These are phyloP conservation scores for Intellagama lesueurii DNA, from an alignment of 2,797 vertebrate species.

Conservation along the genomic window DNA sequence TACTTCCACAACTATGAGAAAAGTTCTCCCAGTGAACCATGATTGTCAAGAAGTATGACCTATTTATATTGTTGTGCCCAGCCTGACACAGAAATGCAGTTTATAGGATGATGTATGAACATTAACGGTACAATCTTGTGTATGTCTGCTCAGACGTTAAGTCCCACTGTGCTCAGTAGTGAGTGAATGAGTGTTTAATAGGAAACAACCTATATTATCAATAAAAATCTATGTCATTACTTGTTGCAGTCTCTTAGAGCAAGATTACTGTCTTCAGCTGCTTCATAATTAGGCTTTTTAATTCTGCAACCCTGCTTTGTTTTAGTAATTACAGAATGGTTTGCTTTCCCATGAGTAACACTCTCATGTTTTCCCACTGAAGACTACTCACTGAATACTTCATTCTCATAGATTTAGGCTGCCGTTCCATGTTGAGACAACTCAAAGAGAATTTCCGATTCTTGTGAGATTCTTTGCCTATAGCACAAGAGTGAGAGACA, in stretches of 20 bases:
- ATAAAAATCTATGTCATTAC: no score
- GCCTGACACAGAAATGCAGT: conserved; percentile 37
- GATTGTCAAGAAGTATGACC: conserved; percentile 61
- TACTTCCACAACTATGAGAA: conserved; percentile 10
- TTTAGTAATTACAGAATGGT: no score
- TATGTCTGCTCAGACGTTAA: not conserved
- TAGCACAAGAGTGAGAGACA: not conserved
- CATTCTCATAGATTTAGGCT: not conserved
- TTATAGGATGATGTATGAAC: conserved; percentile 4
- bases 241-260: no score
- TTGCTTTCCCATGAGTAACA: no score
- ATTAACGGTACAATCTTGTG: not conserved
- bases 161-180: not conserved
- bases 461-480: no score
- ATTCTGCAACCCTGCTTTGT: no score
- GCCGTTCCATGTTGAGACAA: not conserved
- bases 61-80: conserved; percentile 60
- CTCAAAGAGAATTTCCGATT: not conserved
- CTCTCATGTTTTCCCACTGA: no score
- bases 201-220: no score
- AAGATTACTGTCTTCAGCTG: no score
- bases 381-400: no score
- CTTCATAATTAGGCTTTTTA: no score
- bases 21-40: not conserved
- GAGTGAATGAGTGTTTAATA: no score